Evolutionary conservation across 2,797 vertebrate genomes (phyloP), one percentile per base, ranked within the genome.

Genomic region (Chelonia mydas): DNA sequence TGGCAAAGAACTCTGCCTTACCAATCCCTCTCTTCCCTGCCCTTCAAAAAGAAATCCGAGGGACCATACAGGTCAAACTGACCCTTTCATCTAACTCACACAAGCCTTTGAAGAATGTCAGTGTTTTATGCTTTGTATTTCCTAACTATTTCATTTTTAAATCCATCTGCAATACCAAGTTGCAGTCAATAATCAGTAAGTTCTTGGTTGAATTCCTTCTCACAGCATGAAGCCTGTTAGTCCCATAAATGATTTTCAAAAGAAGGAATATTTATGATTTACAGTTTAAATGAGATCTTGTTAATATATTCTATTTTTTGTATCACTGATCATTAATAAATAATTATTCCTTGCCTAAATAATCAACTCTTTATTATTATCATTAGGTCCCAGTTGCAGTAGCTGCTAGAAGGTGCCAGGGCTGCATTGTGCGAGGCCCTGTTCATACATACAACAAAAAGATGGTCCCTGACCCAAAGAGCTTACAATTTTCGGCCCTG

Each of bases 1-100:
- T 87, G 33, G 83, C 76, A 77, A 16, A 87, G 17, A 95, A 49
- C 6, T 92, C 55, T 19, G 83, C 23, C 25, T 51, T 25, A 10
- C 54, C 88, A 27, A 47, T 16, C 8, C 37, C 11, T 59, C 83
- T 41, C 31, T 91, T 93, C n/a, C 21, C 84, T 17, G 61, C 16
- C 65, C 76, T 88, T 94, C 85, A 81, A 47, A 86, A 81, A 54
- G 76, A 84, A 27, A 2, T 31, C 27, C 53, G 54, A 45, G 25
- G 65, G 54, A 83, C 61, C 45, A 81, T 17, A 68, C 1, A 37
- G 83, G 47, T 84, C 84, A 90, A 89, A 87, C 4, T 83, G 81
- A 80, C 65, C 21, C 80, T 95, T 96, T 90, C 85, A 95, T 65
- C 77, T 94, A 1, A 12, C 37, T 87, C 49, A 17, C 27, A 61